Evolutionary conservation across 2,888 invertebrate species (phyloP), one percentile per base, ranked within the genome.

Genomic region (Aelia acuminata): DNA sequence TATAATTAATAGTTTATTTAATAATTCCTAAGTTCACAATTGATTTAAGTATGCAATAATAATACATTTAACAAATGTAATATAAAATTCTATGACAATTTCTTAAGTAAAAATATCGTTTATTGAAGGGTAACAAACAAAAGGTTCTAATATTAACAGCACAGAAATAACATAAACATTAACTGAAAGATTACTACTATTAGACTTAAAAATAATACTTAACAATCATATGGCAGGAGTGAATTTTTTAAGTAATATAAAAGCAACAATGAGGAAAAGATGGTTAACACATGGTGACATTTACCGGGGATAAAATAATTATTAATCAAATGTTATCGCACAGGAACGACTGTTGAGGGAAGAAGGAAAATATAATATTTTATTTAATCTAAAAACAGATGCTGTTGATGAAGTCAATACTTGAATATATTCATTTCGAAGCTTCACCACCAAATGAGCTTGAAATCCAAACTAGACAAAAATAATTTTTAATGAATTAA

Each of bases 191-290:
- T 70, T 70, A 70, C 31, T 70, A 35, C 35, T 70, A 70, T 35
- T 35, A 20, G 35, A 35, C 63, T 35, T 70, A 70, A 35, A 70
- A 70, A 70, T 70, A 70, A 70, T 70, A 70, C 63, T 70, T 70
- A 70, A 70, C 63, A 80, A 80, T 80, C 43, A 47, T 39, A 80
- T 80, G 80, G 80, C 80, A 80, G 80, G 80, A 80, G 43, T 80
- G 43, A 22, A 47, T 80, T 80, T 43, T 80, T 20, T 80, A n/a
- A 80, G 3, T 80, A 10, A 80, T n/a, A 47, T 10, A 80, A 75
- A 80, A 47, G 75, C 11, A 26, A 35, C 63, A 35, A 70, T 35
- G 20, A 35, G 2, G 7, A 15, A 70, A 70, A 3, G 18, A 70
- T 4, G 43, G n/a, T 43, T 80, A n/a, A 80, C 39, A 75, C 22